Base-by-base conservation (phyloP, 2,797 vertebrate genomes). In the Rhincodon typus region DNA sequence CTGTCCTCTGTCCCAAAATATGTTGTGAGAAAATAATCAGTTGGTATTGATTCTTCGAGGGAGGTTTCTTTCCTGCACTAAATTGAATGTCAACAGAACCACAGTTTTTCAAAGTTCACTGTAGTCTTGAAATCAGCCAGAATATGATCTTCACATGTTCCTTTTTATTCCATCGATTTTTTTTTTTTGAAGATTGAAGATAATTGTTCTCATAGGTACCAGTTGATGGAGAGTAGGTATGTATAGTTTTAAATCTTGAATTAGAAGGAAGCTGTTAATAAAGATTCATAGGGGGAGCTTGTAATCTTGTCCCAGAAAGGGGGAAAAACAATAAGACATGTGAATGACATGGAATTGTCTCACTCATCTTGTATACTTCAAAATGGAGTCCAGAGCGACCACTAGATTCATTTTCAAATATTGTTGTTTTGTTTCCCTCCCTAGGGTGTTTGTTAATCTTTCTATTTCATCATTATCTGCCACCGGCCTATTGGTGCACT, bases 31-130 rank as follows among this genome's bases (percentile, higher is more conserved):
- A 93, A 93, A 38, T 93, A 23, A 93, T 93, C 88, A 38, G 62
- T 93, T 93, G 7, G 62, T 42, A 67, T 93, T 67, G 90, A 93
- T 67, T 62, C 66, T 93, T 93, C 25, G 8, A 93, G 90, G 69
- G n/a, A 93, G n/a, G 34, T 93, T 67, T 23, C 66, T 25, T 10
- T 42, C 7, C 62, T 69, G 23, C 38, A 13, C 23, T 21, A 10
- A 42, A 42, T 13, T 93, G 17, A 38, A 42, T 42, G 8, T 93
- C 66, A 69, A 84, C 79, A 84, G 42, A 67, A 42, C 27, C 62
- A 13, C 62, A 10, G 34, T 42, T 93, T 67, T 93, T n/a, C 53
- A 66, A n/a, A 90, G 53, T 62, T 90, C 17, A 17, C 17, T 4
- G 30, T 1, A 62, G 6, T 10, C 62, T 93, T 66, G 62, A 69